Percentiles rank a stretch among this genome's conserved stretches.
Evolutionary conservation across 1,140 invertebrate species (phyloP).

Genomic region (Holcopasites calliopsidis): DNA sequence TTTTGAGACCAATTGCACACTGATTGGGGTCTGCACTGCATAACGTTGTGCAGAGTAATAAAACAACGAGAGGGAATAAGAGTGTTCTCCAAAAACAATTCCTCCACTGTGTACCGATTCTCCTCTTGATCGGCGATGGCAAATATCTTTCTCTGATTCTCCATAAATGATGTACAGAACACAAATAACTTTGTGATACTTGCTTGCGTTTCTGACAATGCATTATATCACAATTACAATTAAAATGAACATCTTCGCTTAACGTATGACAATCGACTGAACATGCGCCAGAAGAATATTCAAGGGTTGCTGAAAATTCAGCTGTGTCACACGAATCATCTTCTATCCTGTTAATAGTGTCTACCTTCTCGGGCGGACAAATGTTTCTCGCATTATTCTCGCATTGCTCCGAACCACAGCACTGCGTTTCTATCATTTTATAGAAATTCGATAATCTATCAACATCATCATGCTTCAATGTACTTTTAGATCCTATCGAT

Average conservation of each 20-base stretch:
- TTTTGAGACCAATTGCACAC: slow-evolving; percentile 67
- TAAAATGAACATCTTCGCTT: slow-evolving; percentile 26
- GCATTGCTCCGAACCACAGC: not conserved
- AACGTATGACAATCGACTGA: slow-evolving; percentile 13
- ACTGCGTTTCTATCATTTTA: slow-evolving; percentile 24
- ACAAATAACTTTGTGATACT: slow-evolving; percentile 21
- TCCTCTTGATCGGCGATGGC: slow-evolving; percentile 5
- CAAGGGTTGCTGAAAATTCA: slow-evolving; percentile 5
- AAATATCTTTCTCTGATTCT: slow-evolving; percentile 21
- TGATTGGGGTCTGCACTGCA: slow-evolving; percentile 49
- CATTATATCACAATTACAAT: slow-evolving; percentile 38
- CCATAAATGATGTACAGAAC: slow-evolving; percentile 23
- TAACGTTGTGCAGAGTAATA: slow-evolving; percentile 46
- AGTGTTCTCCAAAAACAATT: slow-evolving; percentile 53
- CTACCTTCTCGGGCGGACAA: not conserved
- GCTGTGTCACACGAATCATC: slow-evolving; percentile 6
- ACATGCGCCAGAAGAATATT: slow-evolving; percentile 1
- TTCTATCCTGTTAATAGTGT: slow-evolving; percentile 11
- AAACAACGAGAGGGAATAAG: slow-evolving; percentile 51
- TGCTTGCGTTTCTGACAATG: slow-evolving; percentile 24
- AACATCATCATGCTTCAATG: not conserved
- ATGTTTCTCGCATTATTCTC: not conserved
- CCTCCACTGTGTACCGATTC: slow-evolving; percentile 25
- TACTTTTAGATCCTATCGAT: not conserved
- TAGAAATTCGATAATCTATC: slow-evolving; percentile 21